Conservation (phyloP, 2,888 invertebrate genomes). For the Dryococelus australis region DNA sequence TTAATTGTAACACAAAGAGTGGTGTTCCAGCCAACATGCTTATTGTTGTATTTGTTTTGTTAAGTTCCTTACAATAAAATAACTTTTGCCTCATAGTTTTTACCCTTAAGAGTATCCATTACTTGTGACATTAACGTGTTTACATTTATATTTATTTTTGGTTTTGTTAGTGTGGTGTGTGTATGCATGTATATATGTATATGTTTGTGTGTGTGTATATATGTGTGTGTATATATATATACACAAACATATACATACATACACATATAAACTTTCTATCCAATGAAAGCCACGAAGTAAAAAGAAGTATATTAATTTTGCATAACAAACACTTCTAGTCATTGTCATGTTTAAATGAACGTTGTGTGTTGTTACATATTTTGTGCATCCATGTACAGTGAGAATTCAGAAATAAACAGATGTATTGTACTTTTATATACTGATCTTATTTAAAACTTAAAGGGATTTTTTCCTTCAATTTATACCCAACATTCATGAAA, state of each 20-base stretch:
- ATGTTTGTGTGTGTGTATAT: too few relatives aligned
- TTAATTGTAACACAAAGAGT: not conserved
- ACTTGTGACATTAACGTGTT: not conserved
- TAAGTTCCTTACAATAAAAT: not conserved
- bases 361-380: slow-evolving; percentile 6
- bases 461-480: not conserved
- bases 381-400: slow-evolving; percentile 8
- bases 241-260: not conserved
- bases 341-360: not conserved
- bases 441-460: not conserved
- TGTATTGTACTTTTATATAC: not conserved
- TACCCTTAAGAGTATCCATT: not conserved
- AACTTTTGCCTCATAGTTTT: not conserved
- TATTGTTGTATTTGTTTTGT: not conserved
- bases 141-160: not conserved
- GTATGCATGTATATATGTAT: not conserved
- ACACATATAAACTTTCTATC: not conserved
- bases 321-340: not conserved
- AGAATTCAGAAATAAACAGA: slow-evolving; percentile 6
- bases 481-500: too few relatives aligned
- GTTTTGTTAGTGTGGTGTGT: not conserved
- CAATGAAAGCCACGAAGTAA: not conserved
- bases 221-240: too few relatives aligned
- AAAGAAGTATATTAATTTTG: not conserved
- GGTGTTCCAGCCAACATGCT: not conserved